Conservation (phyloP, 2,888 invertebrate genomes). For the Drosophila robusta region DNA sequence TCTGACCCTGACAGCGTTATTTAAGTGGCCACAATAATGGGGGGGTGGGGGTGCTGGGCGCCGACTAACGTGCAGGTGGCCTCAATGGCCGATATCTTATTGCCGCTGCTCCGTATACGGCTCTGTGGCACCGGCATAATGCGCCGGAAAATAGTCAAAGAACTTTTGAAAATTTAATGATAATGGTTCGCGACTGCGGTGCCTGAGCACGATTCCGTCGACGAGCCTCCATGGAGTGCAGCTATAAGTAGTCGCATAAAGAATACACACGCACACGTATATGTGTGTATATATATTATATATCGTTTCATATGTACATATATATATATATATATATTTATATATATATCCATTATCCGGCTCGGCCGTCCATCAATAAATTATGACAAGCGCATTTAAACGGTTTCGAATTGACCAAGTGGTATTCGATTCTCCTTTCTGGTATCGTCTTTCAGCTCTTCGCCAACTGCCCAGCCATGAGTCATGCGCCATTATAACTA, state of each 20-base stretch:
- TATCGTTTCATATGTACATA: constrained; percentile 14
- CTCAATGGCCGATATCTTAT: constrained; percentile 73
- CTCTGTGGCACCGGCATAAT: constrained; percentile 49
- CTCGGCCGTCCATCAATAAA: constrained; percentile 61
- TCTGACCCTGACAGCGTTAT: constrained; percentile 53
- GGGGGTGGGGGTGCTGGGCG: background rate
- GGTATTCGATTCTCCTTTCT: constrained; percentile 13
- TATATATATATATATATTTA: constrained; percentile 10
- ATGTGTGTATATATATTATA: constrained; percentile 6
- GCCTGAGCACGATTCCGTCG: constrained; percentile 19
- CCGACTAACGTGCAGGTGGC: constrained; percentile 65
- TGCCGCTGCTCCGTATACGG: constrained; percentile 17
- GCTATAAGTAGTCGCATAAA: constrained; percentile 14
- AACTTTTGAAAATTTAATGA: constrained; percentile 74
- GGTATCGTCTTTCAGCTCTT: background rate
- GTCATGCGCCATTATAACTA: background rate
- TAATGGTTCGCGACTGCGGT: constrained; percentile 44
- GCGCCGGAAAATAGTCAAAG: constrained; percentile 53
- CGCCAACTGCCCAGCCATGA: background rate
- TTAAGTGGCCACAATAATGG: constrained; percentile 30
- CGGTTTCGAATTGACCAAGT: constrained; percentile 35
- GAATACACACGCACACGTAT: background rate
- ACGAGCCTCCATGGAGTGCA: constrained; percentile 19
- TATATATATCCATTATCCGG: constrained; percentile 38
- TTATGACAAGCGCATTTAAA: constrained; percentile 52